Conservation (phyloP, 2,113 vertebrate genomes). For the Burhinus bistriatus region DNA sequence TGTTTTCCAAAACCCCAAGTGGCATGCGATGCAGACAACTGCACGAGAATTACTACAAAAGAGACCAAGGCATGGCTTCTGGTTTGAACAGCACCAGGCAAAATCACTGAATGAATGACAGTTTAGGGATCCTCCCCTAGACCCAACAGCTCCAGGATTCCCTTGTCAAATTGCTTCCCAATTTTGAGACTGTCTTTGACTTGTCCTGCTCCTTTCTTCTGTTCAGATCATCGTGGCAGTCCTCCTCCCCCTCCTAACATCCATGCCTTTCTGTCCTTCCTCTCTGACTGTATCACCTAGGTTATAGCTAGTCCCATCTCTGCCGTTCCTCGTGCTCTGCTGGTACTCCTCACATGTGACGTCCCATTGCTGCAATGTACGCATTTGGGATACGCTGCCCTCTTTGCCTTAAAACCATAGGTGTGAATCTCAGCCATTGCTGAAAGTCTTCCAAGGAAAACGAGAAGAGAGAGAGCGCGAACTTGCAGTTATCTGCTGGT, state of each 20-base stretch:
- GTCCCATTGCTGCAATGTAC: not conserved
- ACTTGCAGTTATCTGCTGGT: not conserved
- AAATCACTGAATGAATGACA: not conserved
- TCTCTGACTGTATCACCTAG: not conserved
- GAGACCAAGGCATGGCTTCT: not conserved
- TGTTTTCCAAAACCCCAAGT: not conserved
- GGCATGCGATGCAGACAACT: not conserved
- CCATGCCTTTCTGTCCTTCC: not conserved
- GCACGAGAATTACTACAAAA: not conserved
- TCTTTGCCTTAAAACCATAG: not conserved
- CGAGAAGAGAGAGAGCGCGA: not conserved
- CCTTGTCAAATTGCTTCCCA: accelerated
- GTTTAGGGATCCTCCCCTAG: not conserved
- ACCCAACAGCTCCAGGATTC: not conserved
- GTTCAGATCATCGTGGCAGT: not conserved
- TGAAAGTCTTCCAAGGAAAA: not conserved
- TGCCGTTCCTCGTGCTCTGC: not conserved
- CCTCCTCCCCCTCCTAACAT: not conserved
- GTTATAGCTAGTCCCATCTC: not conserved
- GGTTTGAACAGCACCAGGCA: not conserved
- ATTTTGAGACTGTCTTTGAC: not conserved
- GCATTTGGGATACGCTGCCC: not conserved
- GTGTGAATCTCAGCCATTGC: not conserved
- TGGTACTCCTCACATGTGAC: not conserved
- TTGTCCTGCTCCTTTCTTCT: not conserved